Evolutionary conservation across 1,140 invertebrate genomes (phyloP), one percentile per base, ranked within the genome.

Genomic region (Adoxophyes honmai): DNA sequence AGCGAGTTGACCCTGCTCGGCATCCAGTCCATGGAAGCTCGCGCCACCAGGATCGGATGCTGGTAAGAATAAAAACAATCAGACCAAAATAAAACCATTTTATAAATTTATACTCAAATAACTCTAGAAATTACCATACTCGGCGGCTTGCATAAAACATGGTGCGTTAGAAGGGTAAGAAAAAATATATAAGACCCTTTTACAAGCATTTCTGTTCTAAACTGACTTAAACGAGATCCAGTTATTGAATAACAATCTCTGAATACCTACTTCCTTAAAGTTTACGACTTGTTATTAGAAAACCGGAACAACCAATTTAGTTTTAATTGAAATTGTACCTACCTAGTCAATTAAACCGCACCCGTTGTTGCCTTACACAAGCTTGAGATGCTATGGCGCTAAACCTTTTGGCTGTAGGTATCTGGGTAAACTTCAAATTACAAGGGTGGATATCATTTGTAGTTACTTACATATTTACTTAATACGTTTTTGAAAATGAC

Each of bases 1-100:
- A 88, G 59, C 3, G 85, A 88, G 61, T 88, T 88, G 0, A 88
- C 67, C 70, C 86, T 72, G 53, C 86, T 88, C 6, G 83, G 86
- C 82, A 88, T 81, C 85, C 85, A 88, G 59, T 86, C 83, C 53
- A 82, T 59, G 0, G 85, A 85, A 8, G 83, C 85, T 10, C 83
- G 73, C 7, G 83, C 81, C 1, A 86, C 75, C 54, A 85, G 63
- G 9, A 86, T 70, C 2, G 85, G 83, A 54, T 86, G 85, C 85
- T 88, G 35, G n/a, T n/a, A 39, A 70, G 78, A 48, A 36, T 52
- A 37, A 60, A 51, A 36, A 4, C 9, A 28, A 28, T 28, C n/a
- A 36, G 8, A 36, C 33, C 14, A 39, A n/a, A 39, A 39, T 39
- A 39, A 39, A n/a, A 6, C 4, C n/a, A n/a, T 11, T 4, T 5